These are phyloP conservation scores for Ellobius talpinus DNA, from an alignment of 2,113 vertebrate genomes.

Conservation along the genomic window DNA sequence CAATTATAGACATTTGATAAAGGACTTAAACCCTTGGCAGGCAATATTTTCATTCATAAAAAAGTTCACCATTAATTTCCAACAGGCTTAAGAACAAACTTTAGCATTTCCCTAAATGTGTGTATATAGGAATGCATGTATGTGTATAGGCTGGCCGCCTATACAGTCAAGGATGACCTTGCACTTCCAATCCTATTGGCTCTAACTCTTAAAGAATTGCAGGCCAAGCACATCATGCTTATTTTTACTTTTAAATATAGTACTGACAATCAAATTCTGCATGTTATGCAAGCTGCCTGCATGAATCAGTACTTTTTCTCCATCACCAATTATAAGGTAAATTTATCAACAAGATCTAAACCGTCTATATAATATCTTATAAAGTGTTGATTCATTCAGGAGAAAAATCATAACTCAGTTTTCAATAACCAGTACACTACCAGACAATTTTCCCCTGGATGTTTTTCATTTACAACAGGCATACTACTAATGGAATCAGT, in stretches of 20 bases:
- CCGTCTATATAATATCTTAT: neutral
- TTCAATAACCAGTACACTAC: constrained; percentile 48
- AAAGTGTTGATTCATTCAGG: neutral
- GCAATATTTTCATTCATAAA: constrained; percentile 4
- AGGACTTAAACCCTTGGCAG: neutral
- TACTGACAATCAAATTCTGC: neutral
- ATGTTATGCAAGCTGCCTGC: neutral
- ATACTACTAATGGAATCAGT: neutral
- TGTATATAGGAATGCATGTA: neutral
- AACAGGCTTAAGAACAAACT: neutral
- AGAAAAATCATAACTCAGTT: constrained; percentile 56
- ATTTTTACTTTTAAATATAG: neutral
- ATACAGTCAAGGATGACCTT: neutral
- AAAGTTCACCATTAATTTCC: neutral
- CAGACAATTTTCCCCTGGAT: neutral
- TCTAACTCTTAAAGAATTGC: neutral
- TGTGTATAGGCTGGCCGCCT: neutral
- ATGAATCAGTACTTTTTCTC: neutral
- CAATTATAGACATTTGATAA: neutral
- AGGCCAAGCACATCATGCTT: neutral
- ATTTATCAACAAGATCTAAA: neutral
- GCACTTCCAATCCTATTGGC: neutral
- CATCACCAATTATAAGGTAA: neutral
- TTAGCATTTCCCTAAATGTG: neutral
- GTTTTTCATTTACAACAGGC: neutral